Evolutionary conservation across 2,113 vertebrate species (phyloP).

Genomic region (western clawed frog (Xenopus tropicalis)): DNA sequence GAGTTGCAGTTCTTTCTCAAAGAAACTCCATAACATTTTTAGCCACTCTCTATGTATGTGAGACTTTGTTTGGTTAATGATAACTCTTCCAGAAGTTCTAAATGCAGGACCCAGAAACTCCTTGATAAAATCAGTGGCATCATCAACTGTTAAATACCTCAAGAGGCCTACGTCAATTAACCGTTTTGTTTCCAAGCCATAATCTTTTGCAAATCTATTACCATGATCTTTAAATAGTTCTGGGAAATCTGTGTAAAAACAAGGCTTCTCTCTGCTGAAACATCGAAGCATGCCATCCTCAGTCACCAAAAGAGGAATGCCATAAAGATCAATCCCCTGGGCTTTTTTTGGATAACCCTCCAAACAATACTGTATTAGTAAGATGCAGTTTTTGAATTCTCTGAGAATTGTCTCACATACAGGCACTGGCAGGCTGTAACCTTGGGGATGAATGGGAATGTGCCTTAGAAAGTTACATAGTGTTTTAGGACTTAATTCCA

Average conservation of each 20-base stretch:
- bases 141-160: constrained; percentile 52
- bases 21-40: constrained; percentile 58
- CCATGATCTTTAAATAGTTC: constrained; percentile 54
- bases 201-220: constrained; percentile 55
- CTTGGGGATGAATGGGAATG: constrained; percentile 57
- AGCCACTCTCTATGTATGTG: constrained; percentile 55
- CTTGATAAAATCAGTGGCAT: constrained; percentile 54
- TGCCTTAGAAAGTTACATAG: constrained; percentile 62
- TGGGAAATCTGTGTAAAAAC: constrained; percentile 42
- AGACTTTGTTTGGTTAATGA: no score
- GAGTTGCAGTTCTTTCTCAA: constrained; percentile 34
- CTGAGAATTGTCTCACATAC: constrained; percentile 61
- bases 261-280: constrained; percentile 57
- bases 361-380: constrained; percentile 62
- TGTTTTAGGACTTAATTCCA: constrained; percentile 50
- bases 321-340: constrained; percentile 58
- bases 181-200: fast-evolving
- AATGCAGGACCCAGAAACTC: constrained; percentile 28
- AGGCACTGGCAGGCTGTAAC: constrained; percentile 54
- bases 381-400: constrained; percentile 44
- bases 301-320: constrained; percentile 73
- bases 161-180: constrained; percentile 46
- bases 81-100: not conserved
- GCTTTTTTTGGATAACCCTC: not conserved
- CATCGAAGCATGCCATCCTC: constrained; percentile 60